These are phyloP conservation scores for Calyptomena viridis DNA, from an alignment of 2,113 vertebrate genomes.

Conservation along the genomic window DNA sequence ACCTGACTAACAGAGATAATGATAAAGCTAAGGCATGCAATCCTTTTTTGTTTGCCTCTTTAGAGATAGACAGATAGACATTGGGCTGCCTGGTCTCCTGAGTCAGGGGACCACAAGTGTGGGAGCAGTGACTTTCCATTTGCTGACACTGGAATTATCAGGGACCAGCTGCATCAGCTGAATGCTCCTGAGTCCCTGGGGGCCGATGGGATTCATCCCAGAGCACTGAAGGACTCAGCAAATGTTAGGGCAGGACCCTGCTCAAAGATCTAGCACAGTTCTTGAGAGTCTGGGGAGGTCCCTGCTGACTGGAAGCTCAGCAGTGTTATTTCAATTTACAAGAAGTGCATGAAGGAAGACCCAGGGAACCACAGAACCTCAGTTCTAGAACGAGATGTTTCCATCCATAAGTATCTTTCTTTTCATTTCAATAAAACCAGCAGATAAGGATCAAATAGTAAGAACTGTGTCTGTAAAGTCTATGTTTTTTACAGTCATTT, in stretches of 20 bases:
- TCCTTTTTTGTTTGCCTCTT: neutral
- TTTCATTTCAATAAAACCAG: neutral
- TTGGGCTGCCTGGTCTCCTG: neutral
- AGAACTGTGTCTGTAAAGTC: neutral
- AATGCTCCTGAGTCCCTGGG: neutral
- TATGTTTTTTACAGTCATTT: neutral
- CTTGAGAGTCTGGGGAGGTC: neutral
- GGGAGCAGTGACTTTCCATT: neutral
- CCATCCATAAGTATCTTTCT: neutral
- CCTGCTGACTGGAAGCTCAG: neutral
- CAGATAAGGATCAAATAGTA: neutral
- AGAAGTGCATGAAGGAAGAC: neutral
- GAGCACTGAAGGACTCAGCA: neutral
- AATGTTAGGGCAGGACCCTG: neutral
- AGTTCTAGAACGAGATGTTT: neutral
- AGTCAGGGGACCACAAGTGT: neutral
- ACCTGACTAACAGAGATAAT: neutral
- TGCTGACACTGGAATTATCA: neutral
- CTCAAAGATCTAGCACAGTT: neutral
- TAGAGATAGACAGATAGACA: no score
- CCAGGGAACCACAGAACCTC: neutral
- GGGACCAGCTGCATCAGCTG: neutral
- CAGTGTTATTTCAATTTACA: neutral
- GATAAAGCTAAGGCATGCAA: neutral
- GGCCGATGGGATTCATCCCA: neutral